Evolutionary conservation across 2,797 vertebrate species (phyloP).

Genomic region (Oryzias sinensis): DNA sequence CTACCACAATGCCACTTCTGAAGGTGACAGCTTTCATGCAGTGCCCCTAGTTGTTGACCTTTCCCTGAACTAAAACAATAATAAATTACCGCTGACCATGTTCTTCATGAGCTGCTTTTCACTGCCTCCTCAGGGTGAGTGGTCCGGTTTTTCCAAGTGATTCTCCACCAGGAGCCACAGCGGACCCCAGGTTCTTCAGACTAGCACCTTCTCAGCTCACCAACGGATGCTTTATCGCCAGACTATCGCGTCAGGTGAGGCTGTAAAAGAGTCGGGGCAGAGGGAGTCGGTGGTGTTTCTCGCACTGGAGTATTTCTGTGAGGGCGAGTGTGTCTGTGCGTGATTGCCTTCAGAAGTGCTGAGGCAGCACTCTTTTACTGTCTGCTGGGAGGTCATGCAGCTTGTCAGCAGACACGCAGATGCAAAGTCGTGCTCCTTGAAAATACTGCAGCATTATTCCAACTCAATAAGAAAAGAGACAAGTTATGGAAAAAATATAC

Average conservation of each 20-base stretch:
- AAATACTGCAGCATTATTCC: constrained; percentile 50
- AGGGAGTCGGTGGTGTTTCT: constrained; percentile 12
- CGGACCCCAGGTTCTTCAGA: constrained; percentile 78
- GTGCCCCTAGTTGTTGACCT: neutral
- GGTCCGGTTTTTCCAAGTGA: constrained; percentile 57
- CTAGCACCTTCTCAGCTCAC: constrained; percentile 79
- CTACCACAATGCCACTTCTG: too few species aligned
- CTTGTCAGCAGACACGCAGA: constrained; percentile 27
- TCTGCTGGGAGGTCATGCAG: constrained; percentile 55
- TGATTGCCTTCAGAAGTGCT: constrained; percentile 60
- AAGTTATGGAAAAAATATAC: constrained; percentile 49
- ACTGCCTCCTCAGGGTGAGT: constrained; percentile 56
- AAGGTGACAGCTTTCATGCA: too few species aligned
- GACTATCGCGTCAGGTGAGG: constrained; percentile 83
- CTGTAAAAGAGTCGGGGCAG: neutral
- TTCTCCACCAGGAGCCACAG: constrained; percentile 20
- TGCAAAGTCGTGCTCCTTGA: neutral
- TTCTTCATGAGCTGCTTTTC: constrained; percentile 1
- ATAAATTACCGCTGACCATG: constrained; percentile 6
- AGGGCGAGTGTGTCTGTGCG: constrained; percentile 16
- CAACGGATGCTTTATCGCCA: constrained; percentile 89
- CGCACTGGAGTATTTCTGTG: constrained; percentile 16
- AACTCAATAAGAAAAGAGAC: constrained; percentile 50
- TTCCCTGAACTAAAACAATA: constrained; percentile 8
- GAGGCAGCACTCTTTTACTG: constrained; percentile 63